Evolutionary conservation across 2,888 invertebrate species (phyloP), one percentile per base, ranked within the genome.

Genomic region (Torymus texanus): DNA sequence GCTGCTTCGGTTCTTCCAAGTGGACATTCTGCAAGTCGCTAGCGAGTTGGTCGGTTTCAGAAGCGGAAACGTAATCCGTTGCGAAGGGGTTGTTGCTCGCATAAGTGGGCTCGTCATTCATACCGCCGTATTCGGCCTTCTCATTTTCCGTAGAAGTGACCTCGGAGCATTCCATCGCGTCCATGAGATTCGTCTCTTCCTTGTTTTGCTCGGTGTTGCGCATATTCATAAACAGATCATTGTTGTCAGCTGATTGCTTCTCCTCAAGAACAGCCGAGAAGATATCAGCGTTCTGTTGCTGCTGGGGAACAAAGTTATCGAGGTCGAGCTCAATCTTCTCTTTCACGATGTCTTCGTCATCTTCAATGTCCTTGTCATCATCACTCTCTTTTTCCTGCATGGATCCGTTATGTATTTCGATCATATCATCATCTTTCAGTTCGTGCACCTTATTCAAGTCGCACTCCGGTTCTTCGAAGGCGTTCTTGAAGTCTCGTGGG

Each of bases 361-460:
- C 56, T n/a, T 72, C 59, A 0, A 65, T 79, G 61, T 24, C 79
- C 79, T 59, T 82, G 80, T 66, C 82, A n/a, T n/a, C n/a, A 75
- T 79, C 82, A 12, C 1, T 41, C 41, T 82, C 79, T 13, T 66
- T 50, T 16, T 78, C 72, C 1, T 59, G 58, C 11, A 62, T 12
- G 8, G 58, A 51, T 1, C 80, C 82, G 50, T 83, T 81, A 11
- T 72, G 66, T 1, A 61, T 74, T 1, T 84, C 83, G 16, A 62
- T 74, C 67, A 83, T 56, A 70, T 89, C 88, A 0, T 82, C 84
- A 18, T 87, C 89, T 50, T 83, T 85, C 11, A 90, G 82, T 66
- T 88, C 87, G 90, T 92, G 88, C 88, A 92, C 84, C 88, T 92
- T 85, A 89, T 91, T 90, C 88, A 92, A 83, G 90, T 93, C 90